Evolutionary conservation across 2,797 vertebrate species (phyloP).

Genomic region (Coregonus suidteri): DNA sequence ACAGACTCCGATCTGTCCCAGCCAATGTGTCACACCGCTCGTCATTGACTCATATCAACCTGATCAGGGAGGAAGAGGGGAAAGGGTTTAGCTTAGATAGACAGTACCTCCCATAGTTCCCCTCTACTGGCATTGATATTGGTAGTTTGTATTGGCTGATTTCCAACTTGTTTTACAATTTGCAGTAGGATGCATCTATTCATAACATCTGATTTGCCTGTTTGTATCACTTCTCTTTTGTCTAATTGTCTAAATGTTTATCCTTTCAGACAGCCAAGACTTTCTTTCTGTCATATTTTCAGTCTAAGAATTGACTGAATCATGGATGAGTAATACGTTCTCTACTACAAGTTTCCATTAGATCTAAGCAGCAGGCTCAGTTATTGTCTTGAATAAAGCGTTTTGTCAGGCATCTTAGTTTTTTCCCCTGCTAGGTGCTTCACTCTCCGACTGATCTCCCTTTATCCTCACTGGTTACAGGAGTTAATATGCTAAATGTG

Average conservation of each 20-base stretch:
- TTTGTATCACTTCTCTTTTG: neutral
- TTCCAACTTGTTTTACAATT: neutral
- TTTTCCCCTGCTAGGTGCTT: conserved; percentile 44
- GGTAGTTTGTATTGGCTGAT: neutral
- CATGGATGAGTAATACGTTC: neutral
- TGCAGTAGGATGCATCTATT: neutral
- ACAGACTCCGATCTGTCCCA: conserved; percentile 36
- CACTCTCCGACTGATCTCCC: conserved; percentile 48
- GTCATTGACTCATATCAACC: neutral
- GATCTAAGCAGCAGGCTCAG: conserved; percentile 30
- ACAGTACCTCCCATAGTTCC: neutral
- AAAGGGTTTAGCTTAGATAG: neutral
- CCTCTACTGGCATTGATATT: neutral
- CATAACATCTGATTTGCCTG: neutral
- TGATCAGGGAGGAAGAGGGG: neutral
- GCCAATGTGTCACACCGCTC: neutral
- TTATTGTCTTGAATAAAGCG: conserved; percentile 52
- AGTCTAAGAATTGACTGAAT: neutral
- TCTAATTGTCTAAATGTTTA: neutral
- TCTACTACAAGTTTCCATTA: neutral
- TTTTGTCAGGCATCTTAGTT: conserved; percentile 45
- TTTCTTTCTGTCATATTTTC: neutral
- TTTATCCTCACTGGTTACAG: conserved; percentile 62
- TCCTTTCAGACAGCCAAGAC: neutral
- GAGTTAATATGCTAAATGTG: conserved; percentile 75